Evolutionary conservation across 2,888 invertebrate species (phyloP).

Genomic region (Cantharis flavilabris): DNA sequence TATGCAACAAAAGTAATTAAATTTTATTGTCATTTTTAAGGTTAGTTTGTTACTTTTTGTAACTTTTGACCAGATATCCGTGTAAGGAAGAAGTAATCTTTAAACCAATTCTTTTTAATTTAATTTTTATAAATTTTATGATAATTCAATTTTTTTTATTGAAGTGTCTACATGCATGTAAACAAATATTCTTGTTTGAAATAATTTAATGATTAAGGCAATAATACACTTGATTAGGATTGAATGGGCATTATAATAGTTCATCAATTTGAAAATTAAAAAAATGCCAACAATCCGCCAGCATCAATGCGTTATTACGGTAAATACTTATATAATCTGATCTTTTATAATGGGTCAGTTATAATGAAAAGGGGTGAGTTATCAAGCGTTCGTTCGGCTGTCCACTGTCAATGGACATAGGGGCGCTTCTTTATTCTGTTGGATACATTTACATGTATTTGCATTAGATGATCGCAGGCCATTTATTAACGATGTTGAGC

Average conservation of each 20-base stretch:
- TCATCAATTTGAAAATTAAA: background rate
- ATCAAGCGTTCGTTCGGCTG: conserved; percentile 22
- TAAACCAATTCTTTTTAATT: no score
- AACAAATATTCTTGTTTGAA: background rate
- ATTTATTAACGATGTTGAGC: conserved; percentile 54
- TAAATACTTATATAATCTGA: conserved; percentile 13
- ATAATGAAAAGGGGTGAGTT: conserved; percentile 23
- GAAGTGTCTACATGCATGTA: background rate
- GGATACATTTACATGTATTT: conserved; percentile 54
- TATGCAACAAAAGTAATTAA: background rate
- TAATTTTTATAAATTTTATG: no score
- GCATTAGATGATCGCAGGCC: conserved; percentile 54
- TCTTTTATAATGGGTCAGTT: conserved; percentile 18
- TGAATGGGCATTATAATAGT: background rate
- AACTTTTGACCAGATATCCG: background rate
- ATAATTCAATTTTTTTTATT: no score
- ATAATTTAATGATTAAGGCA: background rate
- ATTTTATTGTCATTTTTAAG: background rate
- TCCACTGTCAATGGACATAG: conserved; percentile 45
- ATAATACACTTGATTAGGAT: background rate
- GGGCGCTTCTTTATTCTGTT: conserved; percentile 46
- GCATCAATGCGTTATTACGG: background rate
- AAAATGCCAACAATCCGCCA: background rate
- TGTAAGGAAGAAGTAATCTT: no score
- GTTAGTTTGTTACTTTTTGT: background rate